Base-by-base conservation (phyloP, 2,113 vertebrate genomes). In the Tetrax tetrax region DNA sequence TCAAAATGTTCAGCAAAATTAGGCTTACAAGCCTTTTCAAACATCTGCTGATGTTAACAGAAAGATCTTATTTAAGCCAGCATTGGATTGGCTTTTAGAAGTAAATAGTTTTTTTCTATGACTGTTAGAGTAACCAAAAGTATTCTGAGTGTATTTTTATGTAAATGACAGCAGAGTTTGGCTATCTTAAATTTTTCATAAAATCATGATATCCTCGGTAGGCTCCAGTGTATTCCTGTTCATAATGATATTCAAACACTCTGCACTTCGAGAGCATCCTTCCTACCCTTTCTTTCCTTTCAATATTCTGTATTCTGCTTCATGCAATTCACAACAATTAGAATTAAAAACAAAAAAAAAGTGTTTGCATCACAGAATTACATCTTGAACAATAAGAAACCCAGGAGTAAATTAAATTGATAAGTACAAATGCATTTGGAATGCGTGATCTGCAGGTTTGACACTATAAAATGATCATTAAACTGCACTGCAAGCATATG, bases 321-420 rank as follows among this genome's bases (percentile, higher is more conserved):
- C 63, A 45, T 69, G 51, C 20, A 50, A 25, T 69, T 96, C 65
- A 97, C 16, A 89, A 86, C 48, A 85, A 94, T 88, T 97, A 94
- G 4, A 76, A 57, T 71, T 50, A 14, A 7, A 27, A 43, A n/a
- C n/a, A 51, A 48, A 87, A 79, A 79, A 53, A 88, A 81, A 65
- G 29, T 29, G 24, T 96, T 95, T 90, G 25, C 11, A 83, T 68
- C 57, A 75, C 64, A 48, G 90, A 95, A 95, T 76, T 96, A 17
- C 65, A 76, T 83, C 56, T 81, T 90, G 93, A 96, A 93, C 61
- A 92, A 78, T 50, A 97, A 90, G 82, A 96, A 96, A 87, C 65
- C 59, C 31, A 90, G 78, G 54, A 92, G 74, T 83, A 97, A 97
- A 96, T 82, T 94, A 92, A 96, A 96, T 94, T 93, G 37, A 94